Conservation (phyloP, 2,797 vertebrate genomes). For the Threskiornis aethiopicus region DNA sequence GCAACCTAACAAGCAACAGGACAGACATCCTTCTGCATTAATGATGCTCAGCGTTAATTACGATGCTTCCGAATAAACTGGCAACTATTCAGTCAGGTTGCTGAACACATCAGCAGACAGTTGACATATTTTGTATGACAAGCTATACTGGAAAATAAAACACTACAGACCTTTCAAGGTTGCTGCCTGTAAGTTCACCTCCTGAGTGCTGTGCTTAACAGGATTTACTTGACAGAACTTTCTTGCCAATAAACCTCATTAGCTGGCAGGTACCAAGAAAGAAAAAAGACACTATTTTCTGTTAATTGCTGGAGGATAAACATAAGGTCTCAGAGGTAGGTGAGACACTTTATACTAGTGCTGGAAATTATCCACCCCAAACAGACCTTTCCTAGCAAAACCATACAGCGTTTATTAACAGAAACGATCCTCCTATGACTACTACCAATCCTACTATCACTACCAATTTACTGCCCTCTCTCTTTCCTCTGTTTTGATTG, state of each 20-base stretch:
- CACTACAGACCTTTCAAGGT: neutral
- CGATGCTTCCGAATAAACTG: neutral
- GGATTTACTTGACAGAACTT: constrained; percentile 3
- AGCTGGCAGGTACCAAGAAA: neutral
- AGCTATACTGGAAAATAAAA: neutral
- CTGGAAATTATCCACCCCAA: neutral
- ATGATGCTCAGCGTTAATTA: neutral
- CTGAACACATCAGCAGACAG: neutral
- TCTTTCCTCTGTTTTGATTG: neutral
- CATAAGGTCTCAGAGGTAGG: neutral
- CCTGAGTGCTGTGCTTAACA: neutral
- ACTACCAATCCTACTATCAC: neutral
- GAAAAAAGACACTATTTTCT: neutral
- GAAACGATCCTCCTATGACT: neutral
- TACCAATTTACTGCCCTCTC: neutral
- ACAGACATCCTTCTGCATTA: neutral
- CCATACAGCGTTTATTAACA: neutral
- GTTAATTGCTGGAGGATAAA: constrained; percentile 26
- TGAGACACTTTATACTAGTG: neutral
- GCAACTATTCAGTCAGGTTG: constrained; percentile 9
- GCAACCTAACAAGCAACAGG: neutral
- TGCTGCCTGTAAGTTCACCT: neutral
- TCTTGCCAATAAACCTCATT: constrained; percentile 32
- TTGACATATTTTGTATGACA: constrained; percentile 15
- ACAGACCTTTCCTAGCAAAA: neutral